These are phyloP conservation scores for Thymelicus acteon DNA, from an alignment of 2,888 invertebrate species.

Conservation along the genomic window DNA sequence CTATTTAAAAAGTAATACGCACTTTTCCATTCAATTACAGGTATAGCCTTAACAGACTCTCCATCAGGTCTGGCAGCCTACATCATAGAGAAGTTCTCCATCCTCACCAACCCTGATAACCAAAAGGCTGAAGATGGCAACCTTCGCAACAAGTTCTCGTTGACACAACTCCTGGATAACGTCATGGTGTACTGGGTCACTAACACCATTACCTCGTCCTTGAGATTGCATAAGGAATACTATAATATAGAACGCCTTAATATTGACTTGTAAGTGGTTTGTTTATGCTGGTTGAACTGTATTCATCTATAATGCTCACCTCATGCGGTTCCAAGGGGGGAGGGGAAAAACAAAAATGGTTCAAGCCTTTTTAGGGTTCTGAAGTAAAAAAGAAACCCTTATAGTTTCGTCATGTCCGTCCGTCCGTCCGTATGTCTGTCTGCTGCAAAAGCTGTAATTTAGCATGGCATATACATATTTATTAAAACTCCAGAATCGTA, in stretches of 20 bases:
- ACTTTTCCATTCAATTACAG: conserved; percentile 62
- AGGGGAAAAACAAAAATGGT: too few relatives aligned
- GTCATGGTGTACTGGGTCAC: conserved; percentile 84
- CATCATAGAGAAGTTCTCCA: conserved; percentile 94
- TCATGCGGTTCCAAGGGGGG: too few relatives aligned
- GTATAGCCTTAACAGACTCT: conserved; percentile 89
- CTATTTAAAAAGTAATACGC: too few relatives aligned
- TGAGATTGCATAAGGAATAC: conserved; percentile 86
- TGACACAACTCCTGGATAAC: conserved; percentile 79
- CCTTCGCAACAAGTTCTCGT: conserved; percentile 73
- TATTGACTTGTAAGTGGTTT: conserved; percentile 62
- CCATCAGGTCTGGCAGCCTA: conserved; percentile 95
- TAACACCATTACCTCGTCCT: conserved; percentile 75
- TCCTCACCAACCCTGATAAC: conserved; percentile 85
- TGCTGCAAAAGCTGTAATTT: too few relatives aligned
- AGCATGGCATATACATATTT: too few relatives aligned
- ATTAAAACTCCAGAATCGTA: too few relatives aligned
- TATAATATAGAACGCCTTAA: conserved; percentile 58
- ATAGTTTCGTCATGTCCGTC: too few relatives aligned
- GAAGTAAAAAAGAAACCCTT: too few relatives aligned
- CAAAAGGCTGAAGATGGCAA: conserved; percentile 86
- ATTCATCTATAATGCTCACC: too few relatives aligned
- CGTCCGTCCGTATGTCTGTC: too few relatives aligned
- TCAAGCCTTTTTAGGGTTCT: too few relatives aligned
- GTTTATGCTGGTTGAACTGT: too few relatives aligned